Evolutionary conservation across 2,888 invertebrate species (phyloP).

Genomic region (Cataglyphis rosenhaueri): DNA sequence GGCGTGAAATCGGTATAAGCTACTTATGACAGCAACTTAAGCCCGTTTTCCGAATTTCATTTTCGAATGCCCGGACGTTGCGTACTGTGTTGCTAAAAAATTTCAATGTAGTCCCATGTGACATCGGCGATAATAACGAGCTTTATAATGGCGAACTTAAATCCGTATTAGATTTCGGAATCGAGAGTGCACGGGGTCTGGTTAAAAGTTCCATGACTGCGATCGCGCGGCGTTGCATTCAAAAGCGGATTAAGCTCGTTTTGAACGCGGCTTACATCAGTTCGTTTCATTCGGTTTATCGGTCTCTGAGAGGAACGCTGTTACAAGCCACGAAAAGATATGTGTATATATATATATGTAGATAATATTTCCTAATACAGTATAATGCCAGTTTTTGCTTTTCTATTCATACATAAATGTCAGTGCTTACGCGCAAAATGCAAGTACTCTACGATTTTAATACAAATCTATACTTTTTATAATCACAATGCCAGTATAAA

Average conservation of each 20-base stretch:
- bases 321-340: conserved; percentile 30
- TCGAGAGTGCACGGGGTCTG: conserved; percentile 6
- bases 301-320: conserved; percentile 19
- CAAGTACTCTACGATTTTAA: not conserved
- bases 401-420: conserved; percentile 6
- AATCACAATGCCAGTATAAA: not conserved
- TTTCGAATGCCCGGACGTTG: conserved; percentile 11
- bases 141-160: conserved; percentile 38
- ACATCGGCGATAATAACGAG: conserved; percentile 1
- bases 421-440: not conserved
- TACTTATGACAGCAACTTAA: conserved; percentile 41
- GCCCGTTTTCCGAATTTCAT: conserved; percentile 42
- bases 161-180: conserved; percentile 45
- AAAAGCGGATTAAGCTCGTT: conserved; percentile 52
- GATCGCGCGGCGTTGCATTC: conserved; percentile 38
- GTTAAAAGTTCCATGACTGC: conserved; percentile 40
- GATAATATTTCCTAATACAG: conserved; percentile 16
- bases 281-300: conserved; percentile 42
- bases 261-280: conserved; percentile 49
- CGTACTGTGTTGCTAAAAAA: conserved; percentile 3
- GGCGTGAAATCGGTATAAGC: conserved; percentile 40
- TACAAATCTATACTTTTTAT: not conserved
- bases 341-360: conserved; percentile 32
- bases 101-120: conserved; percentile 28
- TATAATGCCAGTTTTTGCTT: not conserved